Percentiles rank a stretch among this genome's conserved stretches.
Conservation (phyloP, 1,140 invertebrate genomes). For the Ladona fulva region DNA sequence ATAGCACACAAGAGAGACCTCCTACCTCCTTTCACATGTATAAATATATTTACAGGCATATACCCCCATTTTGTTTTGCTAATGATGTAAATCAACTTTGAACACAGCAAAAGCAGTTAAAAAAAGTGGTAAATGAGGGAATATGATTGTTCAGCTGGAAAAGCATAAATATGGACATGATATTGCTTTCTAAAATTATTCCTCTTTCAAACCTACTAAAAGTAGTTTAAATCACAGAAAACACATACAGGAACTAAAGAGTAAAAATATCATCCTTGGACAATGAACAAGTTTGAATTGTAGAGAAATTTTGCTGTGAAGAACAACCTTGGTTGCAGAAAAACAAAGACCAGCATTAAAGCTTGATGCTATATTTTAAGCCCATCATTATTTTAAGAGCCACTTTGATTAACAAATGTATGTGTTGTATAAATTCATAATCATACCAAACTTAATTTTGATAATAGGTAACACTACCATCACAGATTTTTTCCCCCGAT, state of each 20-base stretch:
- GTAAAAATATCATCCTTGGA: slow-evolving; percentile 10
- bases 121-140: neutral
- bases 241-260: slow-evolving; percentile 9
- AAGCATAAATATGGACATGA: slow-evolving; percentile 10
- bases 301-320: neutral
- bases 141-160: neutral
- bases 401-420: neutral
- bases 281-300: neutral
- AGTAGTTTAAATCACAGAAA: slow-evolving; percentile 2
- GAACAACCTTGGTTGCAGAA: neutral
- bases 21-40: neutral
- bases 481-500: neutral
- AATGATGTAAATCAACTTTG: neutral
- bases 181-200: neutral
- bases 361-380: neutral
- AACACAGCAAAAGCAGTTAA: neutral
- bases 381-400: neutral
- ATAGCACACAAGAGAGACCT: slow-evolving; percentile 4
- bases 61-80: neutral
- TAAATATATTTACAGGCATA: slow-evolving; percentile 10
- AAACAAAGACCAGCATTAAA: too few species aligned
- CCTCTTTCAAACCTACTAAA: neutral
- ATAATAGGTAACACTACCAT: neutral
- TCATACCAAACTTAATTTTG: neutral
- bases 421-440: neutral